Conservation (phyloP, 2,113 vertebrate species). For the Vulpes vulpes region DNA sequence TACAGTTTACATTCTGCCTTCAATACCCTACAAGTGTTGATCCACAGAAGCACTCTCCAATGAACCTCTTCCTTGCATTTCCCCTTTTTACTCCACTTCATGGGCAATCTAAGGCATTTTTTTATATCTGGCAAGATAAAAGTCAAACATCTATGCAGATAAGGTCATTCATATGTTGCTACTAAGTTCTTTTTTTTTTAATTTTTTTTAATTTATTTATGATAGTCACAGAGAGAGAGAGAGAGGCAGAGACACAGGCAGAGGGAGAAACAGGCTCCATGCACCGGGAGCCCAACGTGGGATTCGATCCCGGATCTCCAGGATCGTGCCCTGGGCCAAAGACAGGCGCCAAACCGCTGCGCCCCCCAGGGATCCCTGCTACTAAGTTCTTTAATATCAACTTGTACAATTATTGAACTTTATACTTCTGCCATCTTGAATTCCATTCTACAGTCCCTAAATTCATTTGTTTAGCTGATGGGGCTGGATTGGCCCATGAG, state of each 20-base stretch:
- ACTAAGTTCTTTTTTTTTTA: not conserved
- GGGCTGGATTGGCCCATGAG: not conserved
- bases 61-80: not conserved
- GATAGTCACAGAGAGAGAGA: no score
- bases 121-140: not conserved
- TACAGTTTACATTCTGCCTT: not conserved
- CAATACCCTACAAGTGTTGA: not conserved
- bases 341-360: no score
- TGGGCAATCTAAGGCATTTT: not conserved
- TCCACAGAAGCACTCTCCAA: no score
- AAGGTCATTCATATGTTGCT: not conserved
- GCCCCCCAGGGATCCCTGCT: no score
- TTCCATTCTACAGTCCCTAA: not conserved
- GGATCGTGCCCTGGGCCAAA: no score
- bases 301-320: no score
- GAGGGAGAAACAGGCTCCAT: no score
- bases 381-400: not conserved
- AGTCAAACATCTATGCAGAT: not conserved
- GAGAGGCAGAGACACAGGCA: no score
- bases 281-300: no score
- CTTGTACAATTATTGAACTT: not conserved
- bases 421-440: not conserved
- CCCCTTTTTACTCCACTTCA: not conserved
- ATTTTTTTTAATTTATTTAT: no score
- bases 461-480: not conserved